A percentile compares a stretch with the other conserved stretches of the same genome.
phyloP scores from a whole-genome alignment of 1,140 invertebrate genomes.

The Anthonomus grandis region DNA sequence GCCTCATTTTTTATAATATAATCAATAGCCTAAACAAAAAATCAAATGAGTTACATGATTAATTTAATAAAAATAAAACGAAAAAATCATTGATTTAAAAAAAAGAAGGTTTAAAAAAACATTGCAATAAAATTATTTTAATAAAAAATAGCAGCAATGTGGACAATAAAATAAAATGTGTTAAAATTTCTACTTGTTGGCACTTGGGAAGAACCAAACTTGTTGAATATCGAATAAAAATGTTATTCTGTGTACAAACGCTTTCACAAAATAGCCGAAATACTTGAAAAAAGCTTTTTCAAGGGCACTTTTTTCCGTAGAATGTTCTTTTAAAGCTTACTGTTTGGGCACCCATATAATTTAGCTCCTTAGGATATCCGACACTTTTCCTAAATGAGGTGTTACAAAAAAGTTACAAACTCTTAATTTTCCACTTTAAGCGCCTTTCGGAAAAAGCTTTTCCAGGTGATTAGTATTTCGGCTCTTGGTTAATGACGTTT shows the following conservation, averaged over 20 bases:
- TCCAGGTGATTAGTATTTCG: constrained; percentile 21
- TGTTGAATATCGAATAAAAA: background rate
- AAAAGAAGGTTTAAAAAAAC: too few relatives aligned
- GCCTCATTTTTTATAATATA: too few relatives aligned
- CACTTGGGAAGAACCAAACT: constrained; percentile 16
- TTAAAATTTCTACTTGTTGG: constrained; percentile 43
- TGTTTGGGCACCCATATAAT: too few relatives aligned
- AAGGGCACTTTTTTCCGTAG: background rate
- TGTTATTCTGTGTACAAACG: too few relatives aligned
- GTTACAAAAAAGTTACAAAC: too few relatives aligned
- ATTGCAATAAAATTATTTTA: background rate
- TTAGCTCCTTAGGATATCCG: too few relatives aligned
- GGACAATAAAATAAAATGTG: constrained; percentile 43
- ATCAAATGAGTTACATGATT: too few relatives aligned
- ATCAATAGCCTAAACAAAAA: too few relatives aligned
- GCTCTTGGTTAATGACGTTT: constrained; percentile 3
- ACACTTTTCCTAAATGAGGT: too few relatives aligned
- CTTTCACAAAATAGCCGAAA: background rate
- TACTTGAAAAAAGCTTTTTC: background rate
- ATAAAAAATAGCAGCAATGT: constrained; percentile 34
- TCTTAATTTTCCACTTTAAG: background rate
- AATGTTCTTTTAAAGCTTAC: too few relatives aligned
- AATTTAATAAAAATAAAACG: too few relatives aligned
- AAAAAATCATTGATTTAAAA: constrained; percentile 2
- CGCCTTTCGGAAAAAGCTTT: constrained; percentile 4